Conservation (phyloP, 2,888 invertebrate genomes). For the Brachycybe producta region DNA sequence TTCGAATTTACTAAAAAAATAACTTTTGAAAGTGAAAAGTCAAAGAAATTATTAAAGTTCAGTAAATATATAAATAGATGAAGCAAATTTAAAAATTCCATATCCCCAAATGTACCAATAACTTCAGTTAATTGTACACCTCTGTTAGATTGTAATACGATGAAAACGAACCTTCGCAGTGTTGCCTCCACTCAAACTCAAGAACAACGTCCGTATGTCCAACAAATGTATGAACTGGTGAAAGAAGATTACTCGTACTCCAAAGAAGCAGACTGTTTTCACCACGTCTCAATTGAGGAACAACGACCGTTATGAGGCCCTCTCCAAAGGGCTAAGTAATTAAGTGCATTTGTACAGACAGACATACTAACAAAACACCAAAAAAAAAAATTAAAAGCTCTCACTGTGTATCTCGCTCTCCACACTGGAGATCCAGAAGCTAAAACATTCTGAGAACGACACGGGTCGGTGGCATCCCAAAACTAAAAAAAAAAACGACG, state of each 20-base stretch:
- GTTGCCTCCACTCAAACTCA: constrained; percentile 84
- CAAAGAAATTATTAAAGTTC: constrained; percentile 13
- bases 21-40: constrained; percentile 16
- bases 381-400: background rate
- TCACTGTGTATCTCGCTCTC: constrained; percentile 34
- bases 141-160: no score
- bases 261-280: constrained; percentile 70
- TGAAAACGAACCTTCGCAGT: constrained; percentile 29
- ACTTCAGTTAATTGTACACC: no score
- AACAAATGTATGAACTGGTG: constrained; percentile 78
- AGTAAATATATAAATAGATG: constrained; percentile 1
- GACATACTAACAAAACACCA: constrained; percentile 1
- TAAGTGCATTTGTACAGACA: background rate
- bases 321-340: constrained; percentile 66
- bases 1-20: no score
- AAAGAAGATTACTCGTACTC: constrained; percentile 42
- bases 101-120: no score
- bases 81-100: no score
- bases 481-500: constrained; percentile 26
- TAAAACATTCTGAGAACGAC: constrained; percentile 27
- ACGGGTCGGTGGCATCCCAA: constrained; percentile 30
- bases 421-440: constrained; percentile 32
- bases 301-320: constrained; percentile 79
- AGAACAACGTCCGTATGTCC: constrained; percentile 88
- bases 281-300: constrained; percentile 76